phyloP scores from a whole-genome alignment of 2,888 invertebrate genomes.

The Blastobasis adustella region DNA sequence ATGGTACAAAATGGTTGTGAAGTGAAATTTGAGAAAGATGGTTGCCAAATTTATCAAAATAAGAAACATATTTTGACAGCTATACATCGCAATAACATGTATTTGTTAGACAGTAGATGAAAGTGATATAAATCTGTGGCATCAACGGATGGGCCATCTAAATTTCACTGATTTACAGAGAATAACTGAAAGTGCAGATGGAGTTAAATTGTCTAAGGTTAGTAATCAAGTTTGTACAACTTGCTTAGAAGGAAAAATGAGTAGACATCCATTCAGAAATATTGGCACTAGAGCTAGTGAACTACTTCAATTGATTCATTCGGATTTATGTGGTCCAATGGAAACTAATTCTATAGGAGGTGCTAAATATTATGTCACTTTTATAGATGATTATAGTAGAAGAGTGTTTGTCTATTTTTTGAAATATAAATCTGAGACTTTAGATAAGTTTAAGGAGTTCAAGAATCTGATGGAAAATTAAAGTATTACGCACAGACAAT shows the following conservation, averaged over 20 bases:
- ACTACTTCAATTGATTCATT: conserved; percentile 7
- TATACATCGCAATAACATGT: not conserved
- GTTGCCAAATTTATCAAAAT: conserved; percentile 6
- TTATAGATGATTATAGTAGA: conserved; percentile 8
- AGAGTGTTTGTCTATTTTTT: conserved; percentile 5
- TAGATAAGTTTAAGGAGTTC: conserved; percentile 5
- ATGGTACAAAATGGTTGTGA: conserved; percentile 10
- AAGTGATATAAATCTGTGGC: conserved; percentile 2
- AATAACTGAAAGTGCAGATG: not conserved
- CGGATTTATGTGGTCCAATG: conserved; percentile 5
- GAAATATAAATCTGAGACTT: conserved; percentile 3
- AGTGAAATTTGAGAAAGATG: conserved; percentile 8
- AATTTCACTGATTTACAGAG: not conserved
- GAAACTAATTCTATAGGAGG: conserved; percentile 3
- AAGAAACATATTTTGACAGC: not conserved
- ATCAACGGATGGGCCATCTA: conserved; percentile 2
- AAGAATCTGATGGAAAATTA: not conserved
- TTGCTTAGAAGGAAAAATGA: conserved; percentile 9
- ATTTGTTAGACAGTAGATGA: not conserved
- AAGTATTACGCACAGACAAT: not conserved
- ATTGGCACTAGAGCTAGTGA: not conserved
- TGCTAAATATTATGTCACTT: conserved; percentile 9
- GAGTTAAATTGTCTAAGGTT: conserved; percentile 7
- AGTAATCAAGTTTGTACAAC: conserved; percentile 5
- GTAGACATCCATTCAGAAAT: conserved; percentile 5